Conservation (phyloP, 2,113 vertebrate genomes). For the Xenus cinereus region DNA sequence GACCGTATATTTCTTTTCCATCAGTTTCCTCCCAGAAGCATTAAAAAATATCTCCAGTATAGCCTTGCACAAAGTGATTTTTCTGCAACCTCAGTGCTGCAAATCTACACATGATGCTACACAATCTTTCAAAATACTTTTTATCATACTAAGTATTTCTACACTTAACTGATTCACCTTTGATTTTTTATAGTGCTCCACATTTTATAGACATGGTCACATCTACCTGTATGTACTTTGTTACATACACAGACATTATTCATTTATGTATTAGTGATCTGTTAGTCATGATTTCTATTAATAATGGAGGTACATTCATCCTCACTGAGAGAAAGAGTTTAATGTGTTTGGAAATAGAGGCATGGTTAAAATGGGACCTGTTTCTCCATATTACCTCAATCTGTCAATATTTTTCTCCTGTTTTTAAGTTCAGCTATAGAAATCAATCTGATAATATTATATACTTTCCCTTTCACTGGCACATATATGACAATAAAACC, state of each 20-base stretch:
- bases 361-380: neutral
- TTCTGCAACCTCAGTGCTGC: neutral
- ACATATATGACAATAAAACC: neutral
- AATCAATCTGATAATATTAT: neutral
- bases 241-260: neutral
- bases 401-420: neutral
- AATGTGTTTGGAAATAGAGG: neutral
- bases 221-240: neutral
- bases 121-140: neutral
- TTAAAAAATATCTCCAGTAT: neutral
- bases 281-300: neutral
- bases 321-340: neutral
- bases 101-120: neutral
- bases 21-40: neutral
- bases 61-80: neutral
- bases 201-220: neutral
- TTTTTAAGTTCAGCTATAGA: neutral
- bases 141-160: neutral
- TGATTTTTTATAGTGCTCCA: neutral
- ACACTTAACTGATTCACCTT: neutral
- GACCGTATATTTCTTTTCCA: neutral
- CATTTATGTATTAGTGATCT: neutral
- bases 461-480: neutral
- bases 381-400: neutral
- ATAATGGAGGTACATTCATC: neutral